phyloP scores from a whole-genome alignment of 2,113 vertebrate genomes.

The Cyprinodon tularosa region DNA sequence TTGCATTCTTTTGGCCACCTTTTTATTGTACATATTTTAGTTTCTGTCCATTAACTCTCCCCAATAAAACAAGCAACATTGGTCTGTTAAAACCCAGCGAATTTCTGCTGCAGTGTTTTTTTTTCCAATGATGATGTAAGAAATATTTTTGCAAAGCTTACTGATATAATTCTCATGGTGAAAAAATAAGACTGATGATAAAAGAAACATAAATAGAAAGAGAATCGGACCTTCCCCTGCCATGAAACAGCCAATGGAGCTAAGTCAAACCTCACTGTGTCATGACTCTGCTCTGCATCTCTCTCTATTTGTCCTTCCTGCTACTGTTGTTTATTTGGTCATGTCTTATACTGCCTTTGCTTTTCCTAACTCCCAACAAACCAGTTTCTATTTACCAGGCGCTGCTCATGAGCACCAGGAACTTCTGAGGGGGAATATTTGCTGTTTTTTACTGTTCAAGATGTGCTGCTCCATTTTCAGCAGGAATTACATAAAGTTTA shows the following conservation, averaged over 20 bases:
- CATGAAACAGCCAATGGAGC: conserved; percentile 51
- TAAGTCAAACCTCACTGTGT: conserved; percentile 35
- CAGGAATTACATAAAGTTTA: conserved; percentile 27
- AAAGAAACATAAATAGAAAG: conserved; percentile 49
- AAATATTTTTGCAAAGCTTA: conserved; percentile 34
- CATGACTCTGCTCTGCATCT: conserved; percentile 27
- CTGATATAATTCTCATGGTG: conserved; percentile 13
- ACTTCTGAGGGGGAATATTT: too few species aligned
- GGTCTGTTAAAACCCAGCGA: conserved; percentile 63
- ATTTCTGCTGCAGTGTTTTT: conserved; percentile 51
- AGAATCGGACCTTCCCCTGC: conserved; percentile 48
- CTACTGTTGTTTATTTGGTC: conserved; percentile 14
- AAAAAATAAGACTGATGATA: conserved; percentile 22
- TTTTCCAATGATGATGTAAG: conserved; percentile 56
- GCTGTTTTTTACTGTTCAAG: too few species aligned
- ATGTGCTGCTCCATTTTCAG: conserved; percentile 1
- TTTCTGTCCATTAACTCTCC: conserved; percentile 12
- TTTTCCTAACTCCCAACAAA: background rate
- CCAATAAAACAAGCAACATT: conserved; percentile 59
- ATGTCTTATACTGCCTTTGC: background rate
- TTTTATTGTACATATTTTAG: conserved; percentile 23
- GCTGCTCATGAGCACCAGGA: background rate
- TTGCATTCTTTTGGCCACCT: too few species aligned
- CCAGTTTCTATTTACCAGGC: conserved; percentile 11
- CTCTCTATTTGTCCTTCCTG: conserved; percentile 1